These are phyloP conservation scores for Pollenia amentaria DNA, from an alignment of 2,888 invertebrate genomes.

Conservation along the genomic window DNA sequence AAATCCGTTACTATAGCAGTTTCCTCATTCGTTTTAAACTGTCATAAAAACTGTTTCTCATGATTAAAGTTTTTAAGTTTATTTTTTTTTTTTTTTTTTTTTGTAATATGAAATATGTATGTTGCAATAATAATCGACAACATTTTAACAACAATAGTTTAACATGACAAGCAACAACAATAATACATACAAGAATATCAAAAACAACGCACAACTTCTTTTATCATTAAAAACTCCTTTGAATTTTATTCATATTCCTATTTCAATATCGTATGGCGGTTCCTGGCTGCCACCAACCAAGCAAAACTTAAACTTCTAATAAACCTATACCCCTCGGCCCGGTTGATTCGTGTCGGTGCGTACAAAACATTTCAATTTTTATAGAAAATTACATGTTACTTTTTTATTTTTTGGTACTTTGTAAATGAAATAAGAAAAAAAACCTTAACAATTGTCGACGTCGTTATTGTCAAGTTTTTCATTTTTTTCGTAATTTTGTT, in stretches of 20 bases:
- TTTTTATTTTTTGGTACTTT: slow-evolving; percentile 58
- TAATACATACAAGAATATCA: slow-evolving; percentile 49
- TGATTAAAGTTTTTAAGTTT: slow-evolving; percentile 4
- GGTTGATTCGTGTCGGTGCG: slow-evolving; percentile 53
- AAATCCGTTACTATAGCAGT: background rate
- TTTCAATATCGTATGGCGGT: slow-evolving; percentile 21
- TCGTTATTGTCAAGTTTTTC: slow-evolving; percentile 48
- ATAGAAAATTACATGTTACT: slow-evolving; percentile 70
- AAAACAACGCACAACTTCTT: slow-evolving; percentile 42
- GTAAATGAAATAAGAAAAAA: slow-evolving; percentile 27
- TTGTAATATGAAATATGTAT: slow-evolving; percentile 34
- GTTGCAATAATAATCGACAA: slow-evolving; percentile 73
- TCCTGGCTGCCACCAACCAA: slow-evolving; percentile 61
- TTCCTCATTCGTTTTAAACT: background rate
- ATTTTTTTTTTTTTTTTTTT: background rate
- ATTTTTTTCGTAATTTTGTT: slow-evolving; percentile 7
- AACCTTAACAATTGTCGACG: slow-evolving; percentile 56
- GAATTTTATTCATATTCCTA: slow-evolving; percentile 2
- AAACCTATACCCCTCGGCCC: slow-evolving; percentile 6
- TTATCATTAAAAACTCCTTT: slow-evolving; percentile 45
- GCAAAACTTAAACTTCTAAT: slow-evolving; percentile 25
- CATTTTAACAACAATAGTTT: slow-evolving; percentile 72
- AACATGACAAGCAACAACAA: slow-evolving; percentile 66
- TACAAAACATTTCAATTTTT: slow-evolving; percentile 71
- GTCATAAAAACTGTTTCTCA: slow-evolving; percentile 7